Evolutionary conservation across 2,113 vertebrate genomes (phyloP).

Genomic region (Paradisaea rubra): DNA sequence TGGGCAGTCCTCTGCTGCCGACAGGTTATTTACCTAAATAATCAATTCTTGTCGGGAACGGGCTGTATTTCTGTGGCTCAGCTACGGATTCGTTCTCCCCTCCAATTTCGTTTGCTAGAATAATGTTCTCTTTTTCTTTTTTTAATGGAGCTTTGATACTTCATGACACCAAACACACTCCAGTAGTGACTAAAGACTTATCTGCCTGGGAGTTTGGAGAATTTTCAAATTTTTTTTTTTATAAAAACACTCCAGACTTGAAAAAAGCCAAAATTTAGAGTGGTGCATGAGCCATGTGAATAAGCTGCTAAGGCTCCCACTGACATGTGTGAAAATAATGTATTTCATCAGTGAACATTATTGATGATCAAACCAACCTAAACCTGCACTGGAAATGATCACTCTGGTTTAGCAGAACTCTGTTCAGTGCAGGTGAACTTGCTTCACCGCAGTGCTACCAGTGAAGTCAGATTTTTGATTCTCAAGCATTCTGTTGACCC

Average conservation of each 20-base stretch:
- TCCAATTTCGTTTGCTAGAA: not conserved
- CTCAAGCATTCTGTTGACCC: not conserved
- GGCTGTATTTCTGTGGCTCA: not conserved
- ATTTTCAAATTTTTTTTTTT: not conserved
- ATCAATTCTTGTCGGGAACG: fast-evolving
- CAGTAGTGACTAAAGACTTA: not conserved
- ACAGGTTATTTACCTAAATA: fast-evolving
- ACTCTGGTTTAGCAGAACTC: not conserved
- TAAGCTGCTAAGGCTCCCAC: not conserved
- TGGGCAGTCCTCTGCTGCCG: fast-evolving
- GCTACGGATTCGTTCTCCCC: fast-evolving
- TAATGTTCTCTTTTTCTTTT: not conserved
- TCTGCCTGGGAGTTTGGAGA: not conserved
- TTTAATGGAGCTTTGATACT: not conserved
- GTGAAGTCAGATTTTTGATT: not conserved
- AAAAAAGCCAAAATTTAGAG: not conserved
- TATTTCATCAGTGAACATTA: not conserved
- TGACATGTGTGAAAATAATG: fast-evolving
- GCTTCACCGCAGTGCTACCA: not conserved
- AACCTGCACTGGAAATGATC: not conserved
- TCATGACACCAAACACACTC: not conserved
- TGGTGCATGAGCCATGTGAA: not conserved
- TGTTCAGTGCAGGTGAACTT: not conserved
- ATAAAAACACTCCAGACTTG: not conserved
- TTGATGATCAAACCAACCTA: not conserved